Conservation (phyloP, 2,113 vertebrate genomes). For the Elgaria multicarinata region DNA sequence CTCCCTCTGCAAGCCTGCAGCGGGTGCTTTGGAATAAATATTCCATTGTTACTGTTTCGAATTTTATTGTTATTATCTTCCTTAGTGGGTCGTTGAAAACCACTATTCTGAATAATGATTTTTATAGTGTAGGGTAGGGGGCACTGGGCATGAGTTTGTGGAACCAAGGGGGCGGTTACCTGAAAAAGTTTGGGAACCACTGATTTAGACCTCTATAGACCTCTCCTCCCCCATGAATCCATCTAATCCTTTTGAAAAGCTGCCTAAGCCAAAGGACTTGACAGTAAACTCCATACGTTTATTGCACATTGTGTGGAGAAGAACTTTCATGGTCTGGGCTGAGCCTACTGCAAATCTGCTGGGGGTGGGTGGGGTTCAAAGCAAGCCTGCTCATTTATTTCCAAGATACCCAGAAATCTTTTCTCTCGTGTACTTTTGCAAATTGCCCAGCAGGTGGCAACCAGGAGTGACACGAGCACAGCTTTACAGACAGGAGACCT, state of each 20-base stretch:
- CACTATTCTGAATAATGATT: no score
- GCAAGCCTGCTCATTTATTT: not conserved
- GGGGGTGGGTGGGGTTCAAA: not conserved
- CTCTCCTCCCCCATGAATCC: not conserved
- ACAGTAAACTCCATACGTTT: not conserved
- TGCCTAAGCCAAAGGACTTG: not conserved
- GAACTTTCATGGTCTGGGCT: no score
- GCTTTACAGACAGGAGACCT: not conserved
- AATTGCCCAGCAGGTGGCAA: conserved; percentile 63
- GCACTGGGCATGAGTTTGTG: no score
- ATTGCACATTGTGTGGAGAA: not conserved
- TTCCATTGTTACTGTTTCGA: no score
- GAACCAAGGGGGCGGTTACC: no score
- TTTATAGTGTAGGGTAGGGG: no score
- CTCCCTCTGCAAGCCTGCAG: no score
- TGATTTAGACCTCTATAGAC: no score
- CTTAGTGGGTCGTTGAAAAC: no score
- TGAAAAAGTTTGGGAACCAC: no score
- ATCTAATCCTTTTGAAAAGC: not conserved
- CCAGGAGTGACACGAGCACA: not conserved
- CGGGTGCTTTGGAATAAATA: no score
- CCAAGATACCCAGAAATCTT: not conserved
- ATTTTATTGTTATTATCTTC: no score
- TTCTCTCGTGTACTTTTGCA: not conserved
- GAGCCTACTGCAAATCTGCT: not conserved